Conservation (phyloP, 2,888 invertebrate genomes). For the Lasioglossum marginatum region DNA sequence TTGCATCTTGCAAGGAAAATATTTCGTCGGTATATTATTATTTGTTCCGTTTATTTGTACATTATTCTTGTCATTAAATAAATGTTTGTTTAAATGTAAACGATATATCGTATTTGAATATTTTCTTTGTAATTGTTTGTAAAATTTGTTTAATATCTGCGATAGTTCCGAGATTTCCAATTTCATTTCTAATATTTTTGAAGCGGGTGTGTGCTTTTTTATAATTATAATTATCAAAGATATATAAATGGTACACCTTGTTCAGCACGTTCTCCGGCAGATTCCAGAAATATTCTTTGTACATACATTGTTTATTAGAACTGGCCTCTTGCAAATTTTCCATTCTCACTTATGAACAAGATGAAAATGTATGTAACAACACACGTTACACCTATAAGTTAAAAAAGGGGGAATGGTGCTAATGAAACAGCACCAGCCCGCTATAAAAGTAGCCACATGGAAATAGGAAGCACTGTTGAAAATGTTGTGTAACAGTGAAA, state of each 20-base stretch:
- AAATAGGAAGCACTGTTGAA: constrained; percentile 37
- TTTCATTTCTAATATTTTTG: not conserved
- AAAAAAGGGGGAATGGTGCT: constrained; percentile 54
- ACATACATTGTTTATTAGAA: constrained; percentile 22
- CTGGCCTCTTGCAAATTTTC: constrained; percentile 62
- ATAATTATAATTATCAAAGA: not conserved
- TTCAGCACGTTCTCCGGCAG: not conserved
- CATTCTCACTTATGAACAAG: constrained; percentile 64
- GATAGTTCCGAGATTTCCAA: not conserved
- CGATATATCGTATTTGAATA: not conserved
- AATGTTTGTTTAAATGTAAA: too few relatives aligned
- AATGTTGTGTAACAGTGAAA: constrained; percentile 57
- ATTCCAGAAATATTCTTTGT: not conserved
- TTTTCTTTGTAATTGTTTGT: not conserved
- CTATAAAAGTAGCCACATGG: constrained; percentile 60
- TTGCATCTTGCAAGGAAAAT: constrained; percentile 32
- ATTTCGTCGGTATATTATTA: constrained; percentile 9
- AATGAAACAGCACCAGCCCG: constrained; percentile 42
- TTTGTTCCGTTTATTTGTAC: not conserved
- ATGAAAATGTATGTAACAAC: constrained; percentile 61
- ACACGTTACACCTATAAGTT: constrained; percentile 22
- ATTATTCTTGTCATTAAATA: constrained; percentile 1
- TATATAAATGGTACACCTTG: not conserved
- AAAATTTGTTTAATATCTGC: not conserved
- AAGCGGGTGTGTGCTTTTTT: not conserved